phyloP scores from a whole-genome alignment of 2,888 invertebrate species.

The Onchidella celtica region DNA sequence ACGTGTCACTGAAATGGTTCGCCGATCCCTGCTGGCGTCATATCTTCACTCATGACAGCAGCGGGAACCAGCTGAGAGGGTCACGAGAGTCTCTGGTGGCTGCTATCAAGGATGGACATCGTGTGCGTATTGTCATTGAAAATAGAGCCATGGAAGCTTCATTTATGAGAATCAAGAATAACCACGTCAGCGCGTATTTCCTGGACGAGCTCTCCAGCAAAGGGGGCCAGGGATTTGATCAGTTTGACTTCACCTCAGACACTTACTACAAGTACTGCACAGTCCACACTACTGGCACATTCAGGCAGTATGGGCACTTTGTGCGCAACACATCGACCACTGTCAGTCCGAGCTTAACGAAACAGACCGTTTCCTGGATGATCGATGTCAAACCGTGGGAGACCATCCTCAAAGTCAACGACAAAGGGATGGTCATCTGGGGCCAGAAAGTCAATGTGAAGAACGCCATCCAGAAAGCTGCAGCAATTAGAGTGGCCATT shows the following conservation, averaged over 20 bases:
- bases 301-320: constrained; percentile 53
- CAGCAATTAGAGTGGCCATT: constrained; percentile 46
- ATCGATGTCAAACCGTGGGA: constrained; percentile 54
- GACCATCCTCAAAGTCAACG: constrained; percentile 54
- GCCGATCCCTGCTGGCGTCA: constrained; percentile 57
- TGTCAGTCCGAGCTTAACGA: constrained; percentile 46
- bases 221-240: constrained; percentile 51
- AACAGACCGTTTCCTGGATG: constrained; percentile 53
- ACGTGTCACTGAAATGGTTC: constrained; percentile 57
- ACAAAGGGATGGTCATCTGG: constrained; percentile 51
- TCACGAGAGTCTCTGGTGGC: constrained; percentile 49
- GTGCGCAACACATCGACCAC: constrained; percentile 52
- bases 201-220: constrained; percentile 54
- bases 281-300: constrained; percentile 54
- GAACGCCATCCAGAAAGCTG: constrained; percentile 52
- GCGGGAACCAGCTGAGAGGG: constrained; percentile 49
- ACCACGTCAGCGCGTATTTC: constrained; percentile 54
- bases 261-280: constrained; percentile 51
- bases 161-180: constrained; percentile 47
- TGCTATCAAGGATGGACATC: constrained; percentile 52
- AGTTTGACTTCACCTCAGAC: constrained; percentile 56
- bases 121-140: constrained; percentile 51
- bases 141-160: constrained; percentile 52
- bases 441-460: constrained; percentile 52
- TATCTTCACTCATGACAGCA: constrained; percentile 54